Base-by-base conservation (phyloP, 2,113 vertebrate species). In the Synodontis membranacea region DNA sequence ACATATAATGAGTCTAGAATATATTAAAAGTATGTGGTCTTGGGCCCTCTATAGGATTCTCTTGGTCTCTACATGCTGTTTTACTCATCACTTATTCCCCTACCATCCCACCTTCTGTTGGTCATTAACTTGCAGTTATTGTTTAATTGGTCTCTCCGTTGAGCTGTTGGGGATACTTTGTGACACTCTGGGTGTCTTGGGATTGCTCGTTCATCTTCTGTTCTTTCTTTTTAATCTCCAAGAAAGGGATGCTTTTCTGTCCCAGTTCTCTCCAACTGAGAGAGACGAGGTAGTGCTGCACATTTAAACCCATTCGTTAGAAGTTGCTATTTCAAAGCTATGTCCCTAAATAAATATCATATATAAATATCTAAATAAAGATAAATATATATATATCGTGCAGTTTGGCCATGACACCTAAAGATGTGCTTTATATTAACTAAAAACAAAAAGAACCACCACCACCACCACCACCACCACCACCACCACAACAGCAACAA, bases 51-150 rank as follows among this genome's bases (percentile, higher is more conserved):
- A 37, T 37, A 56, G 76, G 50, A 58, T 19, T 15, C 37, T 81
- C 50, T 34, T 19, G 42, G 48, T 31, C 34, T 44, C 52, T 39
- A 46, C 75, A 72, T 31, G 21, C 34, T 39, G 48, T 66, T 46
- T 81, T 50, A 79, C 37, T 70, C 62, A 52, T 85, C 39, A 76
- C 34, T 66, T 89, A 44, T 60, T 68, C 39, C 42, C 84, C 58
- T 58, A 84, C 56, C 76, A 64, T 50, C 83, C 75, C 68, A 89
- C 85, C 86, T 90, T 90, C 88, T 91, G 87, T 87, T 91, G 64
- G 78, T 88, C 86, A 90, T 90, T 89, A 91, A 86, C 87, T 86
- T 75, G 87, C 72, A 86, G 88, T 91, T 91, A 88, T 89, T 86
- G 84, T 89, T 89, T 89, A 88, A 90, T 89, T 90, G 54, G 52